These are phyloP conservation scores for Callimico goeldii DNA, from an alignment of 2,797 vertebrate species.

Conservation along the genomic window DNA sequence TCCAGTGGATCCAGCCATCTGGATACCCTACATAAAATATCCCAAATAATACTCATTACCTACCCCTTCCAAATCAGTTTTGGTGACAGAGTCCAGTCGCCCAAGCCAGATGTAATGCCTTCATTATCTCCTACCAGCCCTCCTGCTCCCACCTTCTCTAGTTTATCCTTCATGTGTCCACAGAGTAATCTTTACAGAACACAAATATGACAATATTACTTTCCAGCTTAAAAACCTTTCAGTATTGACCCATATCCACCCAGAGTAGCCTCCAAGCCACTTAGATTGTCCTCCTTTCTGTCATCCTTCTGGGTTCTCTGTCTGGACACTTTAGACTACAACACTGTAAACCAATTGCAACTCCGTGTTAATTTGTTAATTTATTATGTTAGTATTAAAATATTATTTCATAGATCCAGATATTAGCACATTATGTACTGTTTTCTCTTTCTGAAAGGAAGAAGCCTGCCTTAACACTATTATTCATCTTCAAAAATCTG, in stretches of 20 bases:
- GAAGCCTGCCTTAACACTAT: constrained; percentile 21
- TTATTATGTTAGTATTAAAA: not conserved
- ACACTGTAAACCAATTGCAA: not conserved
- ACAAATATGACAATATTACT: not conserved
- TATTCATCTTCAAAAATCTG: constrained; percentile 16
- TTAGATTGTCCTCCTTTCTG: not conserved
- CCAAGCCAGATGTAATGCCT: not conserved
- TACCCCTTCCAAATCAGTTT: not conserved
- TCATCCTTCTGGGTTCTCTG: not conserved
- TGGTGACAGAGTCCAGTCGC: not conserved
- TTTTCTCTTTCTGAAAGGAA: not conserved
- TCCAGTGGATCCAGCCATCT: not conserved
- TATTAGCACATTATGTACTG: not conserved
- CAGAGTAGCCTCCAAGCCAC: not conserved
- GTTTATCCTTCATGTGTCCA: not conserved
- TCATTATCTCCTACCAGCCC: not conserved
- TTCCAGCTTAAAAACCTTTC: not conserved
- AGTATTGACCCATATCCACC: not conserved
- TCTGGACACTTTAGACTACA: not conserved
- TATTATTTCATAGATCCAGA: not conserved
- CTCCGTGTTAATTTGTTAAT: not conserved
- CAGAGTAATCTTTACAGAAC: not conserved
- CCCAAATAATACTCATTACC: not conserved
- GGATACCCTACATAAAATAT: not conserved
- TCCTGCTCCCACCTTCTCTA: not conserved